Evolutionary conservation across 2,113 vertebrate genomes (phyloP).

Genomic region (Myotis brandtii): DNA sequence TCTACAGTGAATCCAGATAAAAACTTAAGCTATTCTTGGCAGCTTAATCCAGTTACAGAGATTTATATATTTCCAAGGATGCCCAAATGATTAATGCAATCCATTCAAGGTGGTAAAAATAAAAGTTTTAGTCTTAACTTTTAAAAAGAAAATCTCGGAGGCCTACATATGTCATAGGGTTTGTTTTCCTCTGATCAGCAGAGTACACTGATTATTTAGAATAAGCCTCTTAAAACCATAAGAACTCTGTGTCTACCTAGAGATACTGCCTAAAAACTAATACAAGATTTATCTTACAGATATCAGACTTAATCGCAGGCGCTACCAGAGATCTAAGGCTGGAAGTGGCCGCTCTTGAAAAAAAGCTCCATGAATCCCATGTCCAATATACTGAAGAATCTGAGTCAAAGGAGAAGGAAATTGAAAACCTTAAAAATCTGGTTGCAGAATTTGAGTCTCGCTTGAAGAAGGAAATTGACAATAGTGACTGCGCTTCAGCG

Average conservation of each 20-base stretch:
- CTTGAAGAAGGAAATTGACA: constrained; percentile 86
- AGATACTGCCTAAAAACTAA: constrained; percentile 39
- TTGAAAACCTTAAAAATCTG: constrained; percentile 82
- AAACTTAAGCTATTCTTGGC: neutral
- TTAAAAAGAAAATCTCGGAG: constrained; percentile 41
- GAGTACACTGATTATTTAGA: neutral
- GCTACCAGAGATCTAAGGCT: constrained; percentile 84
- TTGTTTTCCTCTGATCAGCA: neutral
- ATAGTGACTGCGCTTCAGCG: constrained; percentile 78
- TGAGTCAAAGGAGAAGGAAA: constrained; percentile 85
- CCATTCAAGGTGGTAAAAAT: constrained; percentile 39
- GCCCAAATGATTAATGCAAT: neutral
- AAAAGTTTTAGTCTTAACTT: constrained; percentile 47
- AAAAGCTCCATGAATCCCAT: constrained; percentile 83
- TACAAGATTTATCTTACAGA: constrained; percentile 80
- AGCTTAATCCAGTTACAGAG: neutral
- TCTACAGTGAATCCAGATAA: neutral
- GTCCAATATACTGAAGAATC: constrained; percentile 82
- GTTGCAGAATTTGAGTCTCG: constrained; percentile 84
- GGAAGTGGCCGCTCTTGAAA: constrained; percentile 85
- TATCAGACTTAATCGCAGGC: constrained; percentile 85
- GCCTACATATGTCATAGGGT: neutral
- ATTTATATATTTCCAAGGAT: constrained; percentile 15
- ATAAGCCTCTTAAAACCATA: neutral
- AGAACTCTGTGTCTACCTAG: neutral